Evolutionary conservation across 2,888 invertebrate genomes (phyloP), one percentile per base, ranked within the genome.

Genomic region (Trichogramma evanescens): DNA sequence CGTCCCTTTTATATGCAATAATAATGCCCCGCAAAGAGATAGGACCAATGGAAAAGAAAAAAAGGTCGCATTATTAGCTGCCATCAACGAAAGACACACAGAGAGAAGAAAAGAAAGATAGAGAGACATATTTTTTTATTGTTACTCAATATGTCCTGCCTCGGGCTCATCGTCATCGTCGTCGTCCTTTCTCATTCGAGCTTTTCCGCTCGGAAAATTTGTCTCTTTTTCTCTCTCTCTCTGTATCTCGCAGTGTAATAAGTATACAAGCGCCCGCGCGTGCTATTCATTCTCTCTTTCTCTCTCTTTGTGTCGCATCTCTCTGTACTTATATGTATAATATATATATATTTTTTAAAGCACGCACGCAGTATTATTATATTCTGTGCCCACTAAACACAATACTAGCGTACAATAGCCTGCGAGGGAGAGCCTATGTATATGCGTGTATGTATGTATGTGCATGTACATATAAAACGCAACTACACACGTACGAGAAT

Each of bases 131-230:
- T 26, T 26, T 26, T 26, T 26, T 26, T 26, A 26, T 26, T 26
- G 26, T 26, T 26, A 26, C 26, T 26, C 26, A 26, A 26, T 26
- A 26, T 26, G 26, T 26, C 26, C 26, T 26, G 26, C 26, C 26
- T 26, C 26, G 3, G 26, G 26, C 71, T 72, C 70, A 72, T 71
- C 70, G 71, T 69, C 69, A 69, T 68, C 68, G 52, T 65, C 65
- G 26, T 26, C 26, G 26, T 26, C 26, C 26, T 26, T 26, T 26
- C 66, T 70, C 66, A 76, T 76, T 76, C 75, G 73, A 68, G 69
- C 63, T 74, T 73, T 72, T 72, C 74, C 72, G 75, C 72, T 72
- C 75, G 77, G 75, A 75, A 77, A 77, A 77, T 76, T 75, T 74
- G 76, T 76, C 73, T 75, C 73, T 70, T 70, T 67, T 70, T 74